Evolutionary conservation across 2,888 invertebrate species (phyloP), one percentile per base, ranked within the genome.

Genomic region (Zygothrica quintamaculata): DNA sequence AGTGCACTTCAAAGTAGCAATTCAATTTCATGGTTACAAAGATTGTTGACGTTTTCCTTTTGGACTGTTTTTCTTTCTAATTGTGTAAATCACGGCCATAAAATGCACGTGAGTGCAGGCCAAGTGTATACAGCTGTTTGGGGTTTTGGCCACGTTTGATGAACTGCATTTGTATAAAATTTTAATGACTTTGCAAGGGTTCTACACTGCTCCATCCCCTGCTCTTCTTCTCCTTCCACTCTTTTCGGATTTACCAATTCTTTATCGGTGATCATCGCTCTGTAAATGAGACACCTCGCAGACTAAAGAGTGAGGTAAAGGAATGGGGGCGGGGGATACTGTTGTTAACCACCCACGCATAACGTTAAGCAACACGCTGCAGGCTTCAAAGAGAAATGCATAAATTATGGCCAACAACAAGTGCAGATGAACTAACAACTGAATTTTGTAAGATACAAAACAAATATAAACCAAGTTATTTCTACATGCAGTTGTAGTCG

Each of bases 1-100:
- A 88, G 82, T 88, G 88, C 88, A 86, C 86, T 88, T 86, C 86
- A 86, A 86, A 86, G 86, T 87, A 88, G 85, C 88, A 88, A 88
- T 84, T 86, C 87, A 86, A 86, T 86, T 86, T 86, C 85, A 86
- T 87, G 86, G 85, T 79, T 74, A 72, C 75, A 73, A 73, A 76
- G 55, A 67, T 70, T 71, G 64, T 51, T 52, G 58, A 29, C 29
- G n/a, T 34, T 47, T 42, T 29, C 31, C 13, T 31, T 2, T 9
- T 16, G 47, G 37, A 26, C 43, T 2, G 6, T 7, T 44, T 52
- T 57, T 46, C 46, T 40, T 33, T 37, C 58, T 43, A 40, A 31
- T 55, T 55, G 18, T 65, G 65, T 82, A 80, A 80, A 80, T 80
- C 86, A 86, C 77, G 46, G 74, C 60, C 74, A 84, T 82, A 76